These are phyloP conservation scores for Redunca redunca DNA, from an alignment of 2,113 vertebrate genomes.

Conservation along the genomic window DNA sequence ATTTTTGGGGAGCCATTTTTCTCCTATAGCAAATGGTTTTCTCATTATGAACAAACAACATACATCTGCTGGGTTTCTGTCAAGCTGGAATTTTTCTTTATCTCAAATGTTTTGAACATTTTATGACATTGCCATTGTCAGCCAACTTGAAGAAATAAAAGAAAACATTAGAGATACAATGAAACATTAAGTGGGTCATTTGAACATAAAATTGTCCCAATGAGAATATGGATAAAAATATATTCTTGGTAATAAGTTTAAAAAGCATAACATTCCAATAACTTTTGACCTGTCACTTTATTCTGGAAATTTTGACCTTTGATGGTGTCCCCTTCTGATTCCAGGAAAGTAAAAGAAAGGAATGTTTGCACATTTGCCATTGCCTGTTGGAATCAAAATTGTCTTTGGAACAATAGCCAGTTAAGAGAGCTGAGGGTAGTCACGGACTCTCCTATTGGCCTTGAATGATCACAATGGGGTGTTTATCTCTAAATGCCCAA, in stretches of 20 bases:
- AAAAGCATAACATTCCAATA: neutral
- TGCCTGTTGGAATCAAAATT: neutral
- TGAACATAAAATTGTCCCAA: neutral
- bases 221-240: neutral
- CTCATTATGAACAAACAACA: neutral
- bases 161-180: neutral
- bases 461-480: neutral
- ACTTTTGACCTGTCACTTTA: neutral
- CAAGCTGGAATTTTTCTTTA: neutral
- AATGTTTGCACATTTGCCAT: neutral
- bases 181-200: neutral
- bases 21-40: neutral
- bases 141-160: neutral
- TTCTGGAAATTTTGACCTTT: neutral
- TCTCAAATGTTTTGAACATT: neutral
- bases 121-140: neutral
- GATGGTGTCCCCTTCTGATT: neutral
- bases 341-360: neutral
- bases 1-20: neutral
- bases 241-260: neutral
- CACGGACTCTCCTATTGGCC: neutral
- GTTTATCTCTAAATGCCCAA: slow-evolving; percentile 4
- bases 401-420: neutral
- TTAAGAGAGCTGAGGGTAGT: neutral
- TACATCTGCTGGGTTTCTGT: neutral